phyloP scores from a whole-genome alignment of 2,113 vertebrate species.

The Myotis yumanensis region DNA sequence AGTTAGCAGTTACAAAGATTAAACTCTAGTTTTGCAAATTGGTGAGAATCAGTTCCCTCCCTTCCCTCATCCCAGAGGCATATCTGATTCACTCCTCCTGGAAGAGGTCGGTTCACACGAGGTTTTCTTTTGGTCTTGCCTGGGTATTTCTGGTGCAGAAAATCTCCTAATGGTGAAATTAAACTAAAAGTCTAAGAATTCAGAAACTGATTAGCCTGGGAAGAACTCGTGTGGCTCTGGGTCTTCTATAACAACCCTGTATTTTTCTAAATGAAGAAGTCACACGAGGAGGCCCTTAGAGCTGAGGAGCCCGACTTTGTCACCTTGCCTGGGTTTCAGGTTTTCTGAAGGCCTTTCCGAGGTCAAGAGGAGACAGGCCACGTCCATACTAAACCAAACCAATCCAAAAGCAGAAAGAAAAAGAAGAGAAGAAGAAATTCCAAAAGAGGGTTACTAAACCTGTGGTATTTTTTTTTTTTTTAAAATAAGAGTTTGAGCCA shows the following conservation, averaged over 20 bases:
- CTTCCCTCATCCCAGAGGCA: neutral
- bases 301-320: constrained; percentile 49
- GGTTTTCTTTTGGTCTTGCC: neutral
- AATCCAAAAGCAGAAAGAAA: neutral
- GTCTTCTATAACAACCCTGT: neutral
- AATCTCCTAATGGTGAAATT: neutral
- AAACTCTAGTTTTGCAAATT: neutral
- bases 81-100: neutral
- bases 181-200: constrained; percentile 28
- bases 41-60: neutral
- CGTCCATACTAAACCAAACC: constrained; percentile 1
- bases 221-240: neutral
- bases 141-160: constrained; percentile 4
- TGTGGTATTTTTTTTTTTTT: neutral
- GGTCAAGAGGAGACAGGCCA: constrained; percentile 33
- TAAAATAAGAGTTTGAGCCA: neutral
- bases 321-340: constrained; percentile 43
- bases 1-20: neutral
- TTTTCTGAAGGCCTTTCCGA: constrained; percentile 59
- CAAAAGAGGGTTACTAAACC: neutral
- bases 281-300: constrained; percentile 39
- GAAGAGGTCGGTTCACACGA: neutral
- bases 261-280: constrained; percentile 61
- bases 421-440: neutral
- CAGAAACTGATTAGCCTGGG: neutral